Evolutionary conservation across 2,113 vertebrate species (phyloP).

Genomic region (Tachuris rubrigastra): DNA sequence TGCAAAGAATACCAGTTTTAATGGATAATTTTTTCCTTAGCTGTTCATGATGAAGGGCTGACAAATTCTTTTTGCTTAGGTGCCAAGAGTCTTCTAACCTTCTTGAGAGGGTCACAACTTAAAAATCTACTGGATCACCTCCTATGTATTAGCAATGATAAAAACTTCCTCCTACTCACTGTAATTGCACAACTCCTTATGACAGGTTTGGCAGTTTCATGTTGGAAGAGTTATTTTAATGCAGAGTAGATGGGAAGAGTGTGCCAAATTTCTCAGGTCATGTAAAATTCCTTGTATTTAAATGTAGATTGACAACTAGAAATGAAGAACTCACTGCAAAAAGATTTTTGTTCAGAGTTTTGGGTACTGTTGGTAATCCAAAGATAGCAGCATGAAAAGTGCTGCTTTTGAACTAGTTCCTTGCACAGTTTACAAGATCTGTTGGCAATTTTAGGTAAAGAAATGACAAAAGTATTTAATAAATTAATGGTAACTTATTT

Average conservation of each 20-base stretch:
- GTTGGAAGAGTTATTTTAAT: neutral
- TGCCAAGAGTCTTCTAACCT: neutral
- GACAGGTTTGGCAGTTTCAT: neutral
- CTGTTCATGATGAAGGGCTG: neutral
- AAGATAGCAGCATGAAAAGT: neutral
- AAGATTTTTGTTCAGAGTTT: neutral
- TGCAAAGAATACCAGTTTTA: neutral
- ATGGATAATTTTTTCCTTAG: neutral
- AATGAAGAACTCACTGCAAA: neutral
- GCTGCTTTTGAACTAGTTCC: neutral
- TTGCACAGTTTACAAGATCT: neutral
- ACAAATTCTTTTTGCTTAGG: neutral
- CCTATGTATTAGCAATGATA: slow-evolving; percentile 27
- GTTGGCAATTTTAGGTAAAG: neutral
- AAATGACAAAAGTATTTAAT: neutral
- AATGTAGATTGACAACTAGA: neutral
- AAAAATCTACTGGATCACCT: neutral
- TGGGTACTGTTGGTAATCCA: neutral
- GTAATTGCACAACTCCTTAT: neutral
- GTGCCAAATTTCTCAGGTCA: neutral
- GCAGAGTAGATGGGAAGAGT: neutral
- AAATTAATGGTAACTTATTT: neutral
- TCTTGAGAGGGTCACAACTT: neutral
- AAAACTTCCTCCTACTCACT: slow-evolving; percentile 20
- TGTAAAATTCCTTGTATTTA: neutral